Conservation (phyloP, 1,140 invertebrate species). For the Tyrophagus putrescentiae region DNA sequence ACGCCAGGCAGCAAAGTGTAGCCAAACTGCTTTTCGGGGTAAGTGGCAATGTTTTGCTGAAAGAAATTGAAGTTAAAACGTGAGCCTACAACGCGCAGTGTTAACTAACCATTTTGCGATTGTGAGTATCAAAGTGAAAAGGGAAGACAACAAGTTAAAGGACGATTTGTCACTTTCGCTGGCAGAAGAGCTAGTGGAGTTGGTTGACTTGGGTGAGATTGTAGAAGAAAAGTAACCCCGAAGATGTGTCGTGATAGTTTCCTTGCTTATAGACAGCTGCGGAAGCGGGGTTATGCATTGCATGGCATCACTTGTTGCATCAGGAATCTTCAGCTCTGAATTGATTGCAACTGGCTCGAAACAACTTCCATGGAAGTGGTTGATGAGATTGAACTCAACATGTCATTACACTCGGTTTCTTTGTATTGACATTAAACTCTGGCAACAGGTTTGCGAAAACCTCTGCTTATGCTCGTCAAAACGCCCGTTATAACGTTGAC, state of each 20-base stretch:
- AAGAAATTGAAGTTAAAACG: background rate
- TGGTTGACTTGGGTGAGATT: background rate
- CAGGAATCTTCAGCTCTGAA: background rate
- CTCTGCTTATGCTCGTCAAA: background rate
- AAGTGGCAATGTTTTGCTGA: background rate
- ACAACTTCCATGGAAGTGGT: background rate
- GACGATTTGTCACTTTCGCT: background rate
- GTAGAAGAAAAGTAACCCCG: background rate
- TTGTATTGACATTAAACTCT: too few species aligned
- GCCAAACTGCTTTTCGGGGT: background rate
- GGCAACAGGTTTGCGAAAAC: constrained; percentile 3
- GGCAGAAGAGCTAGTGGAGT: background rate
- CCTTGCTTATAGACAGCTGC: constrained; percentile 2
- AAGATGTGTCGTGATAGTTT: background rate
- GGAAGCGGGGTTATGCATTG: background rate
- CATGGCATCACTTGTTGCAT: constrained; percentile 2
- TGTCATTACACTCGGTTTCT: background rate
- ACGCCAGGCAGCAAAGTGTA: background rate
- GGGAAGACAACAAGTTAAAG: background rate
- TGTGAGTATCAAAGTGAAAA: background rate
- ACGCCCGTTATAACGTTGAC: background rate
- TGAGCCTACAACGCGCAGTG: background rate
- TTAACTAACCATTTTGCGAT: background rate
- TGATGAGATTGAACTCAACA: background rate
- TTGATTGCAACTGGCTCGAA: background rate